A percentile compares a stretch with the other conserved stretches of the same genome.
phyloP scores from a whole-genome alignment of 2,888 invertebrate genomes.

The Dyspetes luteomarginatus region DNA sequence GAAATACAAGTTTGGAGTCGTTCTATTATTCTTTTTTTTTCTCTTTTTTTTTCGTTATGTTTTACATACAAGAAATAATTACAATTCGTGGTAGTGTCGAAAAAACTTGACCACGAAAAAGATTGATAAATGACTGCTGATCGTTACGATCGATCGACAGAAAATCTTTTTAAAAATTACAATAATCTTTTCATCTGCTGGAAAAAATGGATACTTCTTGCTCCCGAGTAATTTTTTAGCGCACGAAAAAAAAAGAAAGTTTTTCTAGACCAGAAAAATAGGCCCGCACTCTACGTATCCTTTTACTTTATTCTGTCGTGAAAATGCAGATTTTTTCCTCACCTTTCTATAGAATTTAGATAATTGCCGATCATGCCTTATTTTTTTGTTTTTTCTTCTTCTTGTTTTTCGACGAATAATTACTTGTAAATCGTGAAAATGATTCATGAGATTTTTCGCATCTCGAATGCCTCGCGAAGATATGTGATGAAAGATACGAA shows the following conservation, averaged over 20 bases:
- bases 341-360: background rate
- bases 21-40: conserved; percentile 54
- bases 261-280: conserved; percentile 20
- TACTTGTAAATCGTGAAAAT: background rate
- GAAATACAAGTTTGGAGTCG: conserved; percentile 68
- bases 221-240: conserved; percentile 41
- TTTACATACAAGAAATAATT: conserved; percentile 39
- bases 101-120: conserved; percentile 6
- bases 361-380: background rate
- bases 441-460: conserved; percentile 9
- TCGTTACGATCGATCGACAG: conserved; percentile 2
- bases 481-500: conserved; percentile 48
- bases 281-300: conserved; percentile 28
- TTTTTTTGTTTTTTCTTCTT: conserved; percentile 1
- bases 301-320: conserved; percentile 6
- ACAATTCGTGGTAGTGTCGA: conserved; percentile 4
- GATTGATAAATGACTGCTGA: conserved; percentile 9
- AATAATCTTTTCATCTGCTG: background rate
- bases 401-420: background rate
- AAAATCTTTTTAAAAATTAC: conserved; percentile 26
- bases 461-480: conserved; percentile 39
- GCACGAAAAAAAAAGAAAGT: conserved; percentile 28
- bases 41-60: conserved; percentile 22
- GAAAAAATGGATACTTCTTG: conserved; percentile 39
- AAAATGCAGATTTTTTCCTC: background rate